Evolutionary conservation across 30 jellyfish, hydroid and myxozoan species (phyloP).

Genomic region (Rhopilema esculentum): DNA sequence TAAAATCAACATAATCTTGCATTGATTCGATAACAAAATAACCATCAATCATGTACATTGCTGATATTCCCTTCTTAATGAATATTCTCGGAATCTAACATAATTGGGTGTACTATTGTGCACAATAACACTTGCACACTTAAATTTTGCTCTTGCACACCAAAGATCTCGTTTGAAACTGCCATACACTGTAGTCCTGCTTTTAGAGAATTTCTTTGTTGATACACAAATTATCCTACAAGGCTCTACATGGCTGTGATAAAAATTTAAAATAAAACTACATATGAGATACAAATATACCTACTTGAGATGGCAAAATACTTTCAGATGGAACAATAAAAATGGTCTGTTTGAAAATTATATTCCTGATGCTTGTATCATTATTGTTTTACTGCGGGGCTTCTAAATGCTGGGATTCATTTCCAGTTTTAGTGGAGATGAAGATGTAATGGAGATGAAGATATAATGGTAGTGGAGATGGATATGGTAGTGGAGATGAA

Average conservation of each 20-base stretch:
- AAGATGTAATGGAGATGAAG: background rate
- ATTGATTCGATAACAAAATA: too few species aligned
- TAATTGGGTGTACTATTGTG: background rate
- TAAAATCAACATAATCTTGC: too few species aligned
- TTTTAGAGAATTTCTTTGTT: too few species aligned
- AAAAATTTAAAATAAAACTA: too few species aligned
- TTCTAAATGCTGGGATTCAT: background rate
- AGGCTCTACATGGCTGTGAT: too few species aligned
- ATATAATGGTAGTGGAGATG: background rate
- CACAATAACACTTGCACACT: background rate
- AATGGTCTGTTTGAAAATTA: constrained; percentile 20
- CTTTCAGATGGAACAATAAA: background rate
- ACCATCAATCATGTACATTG: background rate
- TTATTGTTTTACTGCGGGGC: constrained; percentile 6
- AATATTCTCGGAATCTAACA: background rate
- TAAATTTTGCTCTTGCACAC: too few species aligned
- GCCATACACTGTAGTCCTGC: too few species aligned
- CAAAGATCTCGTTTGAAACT: too few species aligned
- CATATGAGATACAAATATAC: too few species aligned
- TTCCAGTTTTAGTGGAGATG: background rate
- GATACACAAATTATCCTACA: too few species aligned
- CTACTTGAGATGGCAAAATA: background rate
- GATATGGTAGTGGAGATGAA: background rate
- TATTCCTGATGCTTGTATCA: constrained; percentile 10
- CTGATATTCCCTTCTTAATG: background rate